Conservation (phyloP, 1,140 invertebrate species). For the Drosophila eugracilis region DNA sequence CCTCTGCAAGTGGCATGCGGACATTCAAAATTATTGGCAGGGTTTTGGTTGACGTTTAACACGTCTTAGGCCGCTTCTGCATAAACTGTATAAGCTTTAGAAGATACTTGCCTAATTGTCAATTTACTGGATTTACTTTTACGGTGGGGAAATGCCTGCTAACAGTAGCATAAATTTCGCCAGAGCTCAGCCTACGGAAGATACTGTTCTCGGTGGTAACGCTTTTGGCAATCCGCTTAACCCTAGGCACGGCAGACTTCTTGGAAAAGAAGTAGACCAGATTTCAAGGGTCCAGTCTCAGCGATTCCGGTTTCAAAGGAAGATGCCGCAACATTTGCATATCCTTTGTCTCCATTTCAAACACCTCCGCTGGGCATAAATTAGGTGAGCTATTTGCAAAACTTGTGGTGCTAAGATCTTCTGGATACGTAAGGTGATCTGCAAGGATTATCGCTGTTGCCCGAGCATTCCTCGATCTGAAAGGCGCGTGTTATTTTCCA, state of each 20-base stretch:
- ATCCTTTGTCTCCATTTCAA: conserved; percentile 20
- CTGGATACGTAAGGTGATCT: conserved; percentile 27
- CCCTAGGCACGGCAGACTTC: conserved; percentile 39
- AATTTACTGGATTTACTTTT: conserved; percentile 72
- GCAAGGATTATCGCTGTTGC: conserved; percentile 29
- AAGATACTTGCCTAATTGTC: conserved; percentile 61
- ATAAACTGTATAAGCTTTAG: conserved; percentile 40
- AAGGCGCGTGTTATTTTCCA: conserved; percentile 50
- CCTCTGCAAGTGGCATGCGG: not conserved
- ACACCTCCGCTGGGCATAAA: conserved; percentile 15
- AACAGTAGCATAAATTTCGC: conserved; percentile 24
- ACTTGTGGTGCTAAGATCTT: conserved; percentile 4
- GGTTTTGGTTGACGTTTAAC: conserved; percentile 40
- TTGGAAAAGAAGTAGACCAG: conserved; percentile 26
- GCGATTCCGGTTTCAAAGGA: conserved; percentile 56
- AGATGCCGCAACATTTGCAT: conserved; percentile 57
- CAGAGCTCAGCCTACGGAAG: conserved; percentile 20
- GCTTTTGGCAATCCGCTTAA: conserved; percentile 67
- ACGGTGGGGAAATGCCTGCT: conserved; percentile 20
- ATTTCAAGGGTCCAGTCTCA: conserved; percentile 3
- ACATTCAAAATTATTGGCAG: conserved; percentile 63
- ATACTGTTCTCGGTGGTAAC: conserved; percentile 46
- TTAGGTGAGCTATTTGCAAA: conserved; percentile 64
- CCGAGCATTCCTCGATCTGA: not conserved
- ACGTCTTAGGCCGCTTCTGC: conserved; percentile 64